Evolutionary conservation across 2,113 vertebrate species (phyloP).

Genomic region (Nipponia nippon): DNA sequence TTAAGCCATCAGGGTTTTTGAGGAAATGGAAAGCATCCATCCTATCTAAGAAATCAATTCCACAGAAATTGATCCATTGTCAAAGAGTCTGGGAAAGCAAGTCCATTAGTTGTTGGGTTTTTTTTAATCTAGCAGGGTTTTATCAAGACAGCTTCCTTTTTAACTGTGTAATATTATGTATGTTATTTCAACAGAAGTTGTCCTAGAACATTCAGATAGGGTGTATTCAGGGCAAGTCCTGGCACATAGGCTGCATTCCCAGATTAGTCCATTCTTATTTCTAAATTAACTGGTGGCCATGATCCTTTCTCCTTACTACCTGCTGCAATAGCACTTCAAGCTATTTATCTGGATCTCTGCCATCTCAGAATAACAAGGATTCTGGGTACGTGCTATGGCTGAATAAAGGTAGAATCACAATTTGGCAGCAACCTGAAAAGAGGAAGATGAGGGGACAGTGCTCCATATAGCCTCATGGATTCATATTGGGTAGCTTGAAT

Average conservation of each 20-base stretch:
- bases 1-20: background rate
- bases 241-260: background rate
- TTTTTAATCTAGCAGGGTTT: background rate
- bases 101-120: background rate
- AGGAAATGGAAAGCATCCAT: conserved; percentile 44
- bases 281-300: background rate
- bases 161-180: background rate
- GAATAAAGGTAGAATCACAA: background rate
- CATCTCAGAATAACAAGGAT: background rate
- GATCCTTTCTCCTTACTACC: background rate
- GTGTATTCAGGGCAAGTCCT: background rate
- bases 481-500: background rate
- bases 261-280: background rate
- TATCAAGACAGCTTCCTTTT: background rate
- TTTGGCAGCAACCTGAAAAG: background rate
- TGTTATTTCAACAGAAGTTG: background rate
- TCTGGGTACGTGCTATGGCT: background rate
- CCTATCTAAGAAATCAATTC: conserved; percentile 31
- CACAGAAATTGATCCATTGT: background rate
- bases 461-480: background rate
- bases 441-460: background rate
- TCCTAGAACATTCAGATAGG: background rate
- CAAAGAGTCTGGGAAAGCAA: conserved; percentile 7
- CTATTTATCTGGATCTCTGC: background rate
- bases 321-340: background rate